These are phyloP conservation scores for Epiperipatus broadwayi DNA, from an alignment of 2,888 invertebrate species.

Conservation along the genomic window DNA sequence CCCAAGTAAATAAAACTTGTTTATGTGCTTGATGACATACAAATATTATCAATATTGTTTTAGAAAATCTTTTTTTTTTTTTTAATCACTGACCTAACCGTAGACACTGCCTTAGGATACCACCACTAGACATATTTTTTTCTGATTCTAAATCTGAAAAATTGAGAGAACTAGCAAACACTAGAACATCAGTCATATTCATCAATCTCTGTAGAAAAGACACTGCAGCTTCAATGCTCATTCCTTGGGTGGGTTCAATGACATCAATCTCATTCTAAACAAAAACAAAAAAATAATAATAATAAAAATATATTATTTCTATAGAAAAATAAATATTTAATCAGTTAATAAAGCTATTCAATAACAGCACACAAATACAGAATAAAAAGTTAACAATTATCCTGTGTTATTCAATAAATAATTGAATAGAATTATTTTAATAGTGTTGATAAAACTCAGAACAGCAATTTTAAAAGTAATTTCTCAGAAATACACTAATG, in stretches of 20 bases:
- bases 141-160: slow-evolving; percentile 95
- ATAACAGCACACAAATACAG: too few relatives aligned
- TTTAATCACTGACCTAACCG: slow-evolving; percentile 38
- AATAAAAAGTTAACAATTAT: too few relatives aligned
- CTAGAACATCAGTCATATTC: slow-evolving; percentile 93
- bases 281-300: slow-evolving; percentile 14
- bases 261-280: slow-evolving; percentile 89
- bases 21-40: too few relatives aligned
- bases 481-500: too few relatives aligned
- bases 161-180: slow-evolving; percentile 91
- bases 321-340: too few relatives aligned
- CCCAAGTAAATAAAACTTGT: too few relatives aligned
- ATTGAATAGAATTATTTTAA: too few relatives aligned
- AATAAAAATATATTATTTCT: slow-evolving; percentile 8
- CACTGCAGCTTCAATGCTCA: slow-evolving; percentile 93
- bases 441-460: too few relatives aligned
- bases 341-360: too few relatives aligned
- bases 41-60: too few relatives aligned
- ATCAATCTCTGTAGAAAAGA: slow-evolving; percentile 93
- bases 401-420: too few relatives aligned
- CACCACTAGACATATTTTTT: slow-evolving; percentile 99
- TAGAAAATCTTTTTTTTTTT: not conserved
- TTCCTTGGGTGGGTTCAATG: slow-evolving; percentile 92
- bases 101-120: slow-evolving; percentile 86
- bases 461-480: too few relatives aligned